Evolutionary conservation across 2,888 invertebrate species (phyloP).

Genomic region (Hyposoter dolosus): DNA sequence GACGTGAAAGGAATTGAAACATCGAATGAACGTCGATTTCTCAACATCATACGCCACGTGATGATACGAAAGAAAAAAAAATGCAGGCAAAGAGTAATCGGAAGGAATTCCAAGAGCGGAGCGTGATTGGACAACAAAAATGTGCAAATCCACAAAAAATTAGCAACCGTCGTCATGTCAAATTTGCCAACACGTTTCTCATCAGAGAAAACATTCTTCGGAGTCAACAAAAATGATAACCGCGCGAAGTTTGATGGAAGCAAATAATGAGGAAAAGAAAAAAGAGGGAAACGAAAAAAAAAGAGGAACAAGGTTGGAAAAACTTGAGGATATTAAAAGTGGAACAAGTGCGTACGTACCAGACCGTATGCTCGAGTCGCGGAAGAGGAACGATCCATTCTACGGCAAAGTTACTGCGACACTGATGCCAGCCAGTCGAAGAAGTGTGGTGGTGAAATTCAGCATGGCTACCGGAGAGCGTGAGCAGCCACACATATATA

Average conservation of each 20-base stretch:
- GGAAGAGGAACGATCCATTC: conserved; percentile 70
- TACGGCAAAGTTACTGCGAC: conserved; percentile 73
- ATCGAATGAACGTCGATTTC: background rate
- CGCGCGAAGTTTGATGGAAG: background rate
- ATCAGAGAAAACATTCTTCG: background rate
- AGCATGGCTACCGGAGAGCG: conserved; percentile 69
- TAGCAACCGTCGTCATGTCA: background rate
- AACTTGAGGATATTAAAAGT: conserved; percentile 42
- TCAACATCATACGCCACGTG: background rate
- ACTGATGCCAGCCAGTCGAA: conserved; percentile 73
- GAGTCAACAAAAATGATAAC: background rate
- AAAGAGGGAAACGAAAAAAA: background rate
- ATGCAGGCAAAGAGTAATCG: background rate
- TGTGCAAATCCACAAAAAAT: background rate
- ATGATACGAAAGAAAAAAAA: background rate
- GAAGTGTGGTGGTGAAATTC: conserved; percentile 71
- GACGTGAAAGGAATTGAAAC: background rate
- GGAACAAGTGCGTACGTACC: conserved; percentile 67
- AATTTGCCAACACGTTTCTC: background rate
- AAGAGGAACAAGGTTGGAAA: conserved; percentile 1
- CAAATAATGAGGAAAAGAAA: background rate
- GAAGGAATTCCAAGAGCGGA: background rate
- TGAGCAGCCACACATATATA: conserved; percentile 24
- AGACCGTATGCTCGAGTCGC: conserved; percentile 61
- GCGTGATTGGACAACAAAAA: background rate